These are phyloP conservation scores for Andricus grossulariae DNA, from an alignment of 1,140 invertebrate species.

Conservation along the genomic window DNA sequence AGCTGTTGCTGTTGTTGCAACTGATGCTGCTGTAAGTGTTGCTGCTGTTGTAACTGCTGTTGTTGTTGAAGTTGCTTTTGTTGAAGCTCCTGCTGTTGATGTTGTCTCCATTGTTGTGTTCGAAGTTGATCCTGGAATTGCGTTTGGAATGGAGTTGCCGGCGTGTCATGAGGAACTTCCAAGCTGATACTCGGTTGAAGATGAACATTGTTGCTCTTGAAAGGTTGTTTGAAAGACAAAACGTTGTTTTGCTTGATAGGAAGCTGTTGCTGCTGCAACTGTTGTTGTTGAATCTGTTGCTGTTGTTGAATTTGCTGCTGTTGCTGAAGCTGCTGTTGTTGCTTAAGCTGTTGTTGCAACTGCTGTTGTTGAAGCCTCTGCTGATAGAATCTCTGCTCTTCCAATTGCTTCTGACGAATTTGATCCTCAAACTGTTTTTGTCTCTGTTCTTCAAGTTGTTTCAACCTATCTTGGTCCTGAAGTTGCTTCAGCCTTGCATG, in stretches of 20 bases:
- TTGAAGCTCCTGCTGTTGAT: conserved; percentile 63
- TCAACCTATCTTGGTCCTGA: conserved; percentile 64
- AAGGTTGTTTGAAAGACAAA: conserved; percentile 51
- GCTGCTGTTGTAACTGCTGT: conserved; percentile 59
- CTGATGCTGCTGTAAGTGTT: conserved; percentile 63
- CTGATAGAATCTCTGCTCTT: conserved; percentile 59
- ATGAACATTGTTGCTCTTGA: conserved; percentile 60
- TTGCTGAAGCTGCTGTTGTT: conserved; percentile 63
- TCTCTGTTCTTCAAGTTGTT: conserved; percentile 70
- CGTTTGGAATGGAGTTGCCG: conserved; percentile 58
- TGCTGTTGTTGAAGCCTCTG: conserved; percentile 56
- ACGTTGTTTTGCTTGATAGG: conserved; percentile 63
- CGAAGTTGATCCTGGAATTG: conserved; percentile 48
- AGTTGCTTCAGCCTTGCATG: conserved; percentile 72
- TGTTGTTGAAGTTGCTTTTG: conserved; percentile 67
- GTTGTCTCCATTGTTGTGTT: conserved; percentile 54
- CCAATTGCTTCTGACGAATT: conserved; percentile 54
- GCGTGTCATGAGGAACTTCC: conserved; percentile 63
- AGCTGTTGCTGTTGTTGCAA: conserved; percentile 68
- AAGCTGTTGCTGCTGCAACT: conserved; percentile 54
- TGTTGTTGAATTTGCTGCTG: conserved; percentile 47
- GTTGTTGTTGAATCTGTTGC: conserved; percentile 49
- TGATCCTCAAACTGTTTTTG: conserved; percentile 55
- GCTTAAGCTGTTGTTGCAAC: conserved; percentile 58
- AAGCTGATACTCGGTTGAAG: conserved; percentile 71